Conservation (phyloP, 2,888 invertebrate genomes). For the Diadromus collaris region DNA sequence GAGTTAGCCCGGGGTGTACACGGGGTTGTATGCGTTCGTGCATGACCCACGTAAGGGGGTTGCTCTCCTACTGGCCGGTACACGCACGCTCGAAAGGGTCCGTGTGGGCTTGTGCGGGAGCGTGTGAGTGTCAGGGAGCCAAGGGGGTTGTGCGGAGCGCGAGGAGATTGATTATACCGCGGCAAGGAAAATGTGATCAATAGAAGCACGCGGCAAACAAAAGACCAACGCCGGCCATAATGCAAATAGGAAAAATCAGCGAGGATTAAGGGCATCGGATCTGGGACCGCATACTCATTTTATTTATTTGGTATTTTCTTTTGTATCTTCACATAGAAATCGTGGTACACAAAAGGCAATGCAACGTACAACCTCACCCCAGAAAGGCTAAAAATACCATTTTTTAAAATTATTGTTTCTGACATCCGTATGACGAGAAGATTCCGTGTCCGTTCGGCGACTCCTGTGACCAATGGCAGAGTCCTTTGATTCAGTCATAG, state of each 20-base stretch:
- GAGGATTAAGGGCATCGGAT: conserved; percentile 68
- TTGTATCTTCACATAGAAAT: conserved; percentile 9
- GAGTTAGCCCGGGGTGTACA: conserved; percentile 31
- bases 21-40: conserved; percentile 45
- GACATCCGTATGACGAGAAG: conserved; percentile 21
- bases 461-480: conserved; percentile 15
- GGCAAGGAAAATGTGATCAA: conserved; percentile 80
- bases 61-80: conserved; percentile 46
- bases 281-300: conserved; percentile 59
- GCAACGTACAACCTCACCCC: conserved; percentile 34
- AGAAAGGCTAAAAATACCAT: too few relatives aligned
- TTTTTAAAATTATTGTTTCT: too few relatives aligned
- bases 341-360: conserved; percentile 47
- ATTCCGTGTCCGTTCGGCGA: conserved; percentile 43
- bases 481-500: conserved; percentile 20
- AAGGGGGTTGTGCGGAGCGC: conserved; percentile 64
- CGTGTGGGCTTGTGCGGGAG: conserved; percentile 33
- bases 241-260: conserved; percentile 79
- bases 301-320: conserved; percentile 21
- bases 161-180: conserved; percentile 79
- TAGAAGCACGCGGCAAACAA: conserved; percentile 77
- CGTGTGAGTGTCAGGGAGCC: conserved; percentile 34
- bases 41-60: conserved; percentile 59
- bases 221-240: conserved; percentile 74
- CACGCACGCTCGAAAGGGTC: conserved; percentile 20